Evolutionary conservation across 2,797 vertebrate species (phyloP), one percentile per base, ranked within the genome.

Genomic region (Syndactyla subalaris): DNA sequence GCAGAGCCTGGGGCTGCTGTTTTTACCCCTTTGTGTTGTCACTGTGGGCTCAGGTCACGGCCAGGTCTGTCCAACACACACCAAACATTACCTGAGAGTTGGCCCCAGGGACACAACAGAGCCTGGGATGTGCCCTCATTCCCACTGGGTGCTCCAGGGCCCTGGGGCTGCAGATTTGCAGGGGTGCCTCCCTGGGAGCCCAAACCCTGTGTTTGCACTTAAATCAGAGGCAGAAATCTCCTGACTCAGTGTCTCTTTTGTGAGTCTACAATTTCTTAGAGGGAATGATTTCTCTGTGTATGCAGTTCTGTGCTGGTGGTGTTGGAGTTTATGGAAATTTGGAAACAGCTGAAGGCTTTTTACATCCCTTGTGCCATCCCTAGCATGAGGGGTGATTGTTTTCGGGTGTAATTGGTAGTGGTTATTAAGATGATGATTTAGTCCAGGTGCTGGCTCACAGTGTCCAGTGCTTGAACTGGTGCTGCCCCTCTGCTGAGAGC

Each of bases 401-500:
- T 7, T 63, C 21, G 11, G 30, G 14, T 43, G 29, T 32, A 41
- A 6, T 19, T 41, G 52, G 9, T 81, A 52, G 76, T 67, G 84
- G 84, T 95, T 66, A 43, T 89, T 92, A 48, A 78, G 80, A 75
- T 74, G 84, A 41, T 29, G 9, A 20, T 48, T 89, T 70, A 84
- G 65, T 71, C 85, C 67, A 79, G 58, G 82, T 62, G 51, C 94
- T 89, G 85, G 87, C 65, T 78, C 41, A 46, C 73, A 29, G 36
- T 38, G 17, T 38, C 77, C 85, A 23, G 71, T 92, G 54, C 66
- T 49, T 83, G 95, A 93, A 41, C 24, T 89, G 89, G 55, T 78
- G 66, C 91, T 92, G 65, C 92, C 93, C 94, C 85, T 54, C 91
- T 89, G 96, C 66, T 93, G 89, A 88, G 45, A 48, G n/a, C 80